Evolutionary conservation across 2,113 vertebrate genomes (phyloP), one percentile per base, ranked within the genome.

Genomic region (Pseudorhombus dupliciocellatus): DNA sequence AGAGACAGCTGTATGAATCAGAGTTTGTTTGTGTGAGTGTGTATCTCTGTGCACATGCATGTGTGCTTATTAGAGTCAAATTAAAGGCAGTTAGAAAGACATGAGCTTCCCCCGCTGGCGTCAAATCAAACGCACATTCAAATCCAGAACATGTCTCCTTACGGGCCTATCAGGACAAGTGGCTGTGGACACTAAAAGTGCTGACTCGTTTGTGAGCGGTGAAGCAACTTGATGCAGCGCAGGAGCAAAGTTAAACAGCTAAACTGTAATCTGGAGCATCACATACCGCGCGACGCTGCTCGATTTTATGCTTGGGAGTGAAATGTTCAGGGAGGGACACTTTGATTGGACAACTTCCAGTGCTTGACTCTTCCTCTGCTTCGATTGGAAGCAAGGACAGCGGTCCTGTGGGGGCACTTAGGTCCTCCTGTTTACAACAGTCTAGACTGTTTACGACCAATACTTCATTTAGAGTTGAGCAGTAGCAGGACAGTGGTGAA

Each of bases 31-130:
- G 40, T 44, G 42, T 44, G 42, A 15, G 42, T 44, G 4, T 44
- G 42, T 44, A 15, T 44, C 15, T 44, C 3, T 18, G 42, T 18
- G 42, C 16, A 18, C 5, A 5, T 44, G 42, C 16, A 15, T 46
- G 18, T 18, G 42, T 4, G 42, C 42, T 59, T 55, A 52, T 72
- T 8, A 50, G 48, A 50, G 48, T 8, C 20, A 50, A 84, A 80
- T 82, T 65, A 86, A 87, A 79, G 73, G 62, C 80, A 74, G 73
- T 4, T 58, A 76, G 70, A 77, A 89, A 59, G 68, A 71, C 66
- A 80, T 70, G 69, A 75, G 57, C 63, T 66, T 34, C 52, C 42
- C 69, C 69, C 7, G 18, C 50, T 18, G 4, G 54, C 56, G 12
- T 70, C 40, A 21, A 81, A 80, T 83, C 76, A 83, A 76, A 81